A percentile compares a stretch with the other conserved stretches of the same genome.
Evolutionary conservation across 1,140 invertebrate genomes (phyloP).

Genomic region (Wasmannia auropunctata): DNA sequence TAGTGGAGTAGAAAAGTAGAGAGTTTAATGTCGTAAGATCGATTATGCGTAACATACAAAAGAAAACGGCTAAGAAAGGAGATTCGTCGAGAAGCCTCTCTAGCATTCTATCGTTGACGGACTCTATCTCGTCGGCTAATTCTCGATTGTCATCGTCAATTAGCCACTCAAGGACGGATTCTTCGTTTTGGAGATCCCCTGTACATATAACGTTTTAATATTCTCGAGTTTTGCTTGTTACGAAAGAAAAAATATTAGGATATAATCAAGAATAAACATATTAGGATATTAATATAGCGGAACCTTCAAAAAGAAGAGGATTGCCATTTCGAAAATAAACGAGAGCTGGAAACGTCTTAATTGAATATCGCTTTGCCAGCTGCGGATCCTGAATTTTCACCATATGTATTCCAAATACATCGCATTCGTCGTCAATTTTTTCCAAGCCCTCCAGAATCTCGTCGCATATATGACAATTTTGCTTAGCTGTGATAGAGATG

Average conservation of each 20-base stretch:
- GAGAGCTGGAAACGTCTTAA: conserved; percentile 97
- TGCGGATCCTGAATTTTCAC: conserved; percentile 97
- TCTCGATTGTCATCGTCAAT: conserved; percentile 97
- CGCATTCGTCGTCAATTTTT: conserved; percentile 96
- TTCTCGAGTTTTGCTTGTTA: not conserved
- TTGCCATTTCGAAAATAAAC: conserved; percentile 98
- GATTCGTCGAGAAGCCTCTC: conserved; percentile 94
- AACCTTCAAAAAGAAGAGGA: conserved; percentile 95
- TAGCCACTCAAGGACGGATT: conserved; percentile 96
- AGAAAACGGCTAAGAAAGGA: conserved; percentile 95
- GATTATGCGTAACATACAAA: conserved; percentile 89
- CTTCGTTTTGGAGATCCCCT: conserved; percentile 96
- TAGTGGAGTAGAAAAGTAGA: not conserved
- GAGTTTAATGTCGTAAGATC: not conserved
- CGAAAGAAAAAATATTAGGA: not conserved
- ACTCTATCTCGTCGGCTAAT: conserved; percentile 97
- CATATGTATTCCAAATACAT: conserved; percentile 97
- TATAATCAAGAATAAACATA: conserved; percentile 24
- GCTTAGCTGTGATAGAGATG: conserved; percentile 89
- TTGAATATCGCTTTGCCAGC: conserved; percentile 96
- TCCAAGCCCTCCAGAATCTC: conserved; percentile 95
- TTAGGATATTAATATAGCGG: not conserved
- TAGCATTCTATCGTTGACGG: conserved; percentile 96
- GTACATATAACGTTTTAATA: not conserved
- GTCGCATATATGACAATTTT: conserved; percentile 96